Base-by-base conservation (phyloP, 2,888 invertebrate species). In the Caenorhabditis wallacei region DNA sequence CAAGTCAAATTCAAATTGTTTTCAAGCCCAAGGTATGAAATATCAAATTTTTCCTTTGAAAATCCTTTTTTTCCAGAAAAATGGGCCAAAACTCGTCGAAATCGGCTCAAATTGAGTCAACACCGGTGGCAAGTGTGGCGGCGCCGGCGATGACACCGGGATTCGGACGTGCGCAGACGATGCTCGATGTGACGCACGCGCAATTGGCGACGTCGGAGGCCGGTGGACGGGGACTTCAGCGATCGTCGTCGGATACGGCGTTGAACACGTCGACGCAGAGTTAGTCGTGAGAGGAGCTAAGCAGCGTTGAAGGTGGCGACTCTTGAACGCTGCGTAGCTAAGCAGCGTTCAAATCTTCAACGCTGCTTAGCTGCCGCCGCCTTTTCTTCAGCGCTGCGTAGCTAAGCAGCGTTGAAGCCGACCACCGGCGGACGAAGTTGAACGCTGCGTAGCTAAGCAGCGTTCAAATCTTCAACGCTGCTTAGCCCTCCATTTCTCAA, bases 151-250 rank as follows among this genome's bases (percentile, higher is more conserved):
- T 30, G 22, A 30, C 59, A 13, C 51, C 72, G 1, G 61, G 63
- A 13, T 68, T 82, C 37, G 51, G 40, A 57, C 76, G 76, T 37
- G 75, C 82, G 2, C 76, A 82, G 48, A 82, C 82, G 13, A 76
- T 82, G 75, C 64, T 76, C 40, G 82, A 82, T 61, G 71, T 82
- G 2, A 51, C 76, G 7, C 56, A 81, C n/a, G 37, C n/a, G 24
- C 35, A 59, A 0, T 51, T n/a, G 1, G 46, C 46, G 35, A 66
- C 43, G 22, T n/a, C 18, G 46, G 18, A 18, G 18, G 46, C 46
- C 0, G 57, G 37, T 18, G 46, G 11, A 2, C 2, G 7, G 8
- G 54, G 18, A 20, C 51, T 82, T 35, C 61, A 26, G n/a, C 71
- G 76, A 76, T 76, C 76, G 16, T 51, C 46, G 13, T 82, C 82